These are phyloP conservation scores for Augochlora pura DNA, from an alignment of 1,140 invertebrate species.

Conservation along the genomic window DNA sequence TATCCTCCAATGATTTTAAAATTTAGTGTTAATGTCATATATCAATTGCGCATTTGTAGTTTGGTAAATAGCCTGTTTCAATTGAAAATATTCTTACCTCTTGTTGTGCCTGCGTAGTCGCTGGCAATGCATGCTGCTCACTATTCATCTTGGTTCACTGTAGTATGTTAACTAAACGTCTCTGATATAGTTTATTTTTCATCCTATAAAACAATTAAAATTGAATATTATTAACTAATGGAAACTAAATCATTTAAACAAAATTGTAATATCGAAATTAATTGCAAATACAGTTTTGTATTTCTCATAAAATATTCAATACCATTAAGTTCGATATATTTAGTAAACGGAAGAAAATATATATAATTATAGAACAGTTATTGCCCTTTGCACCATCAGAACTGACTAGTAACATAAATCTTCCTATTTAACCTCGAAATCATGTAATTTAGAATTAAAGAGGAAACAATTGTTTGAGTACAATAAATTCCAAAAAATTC, in stretches of 20 bases:
- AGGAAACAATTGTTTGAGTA: neutral
- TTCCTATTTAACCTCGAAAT: conserved; percentile 39
- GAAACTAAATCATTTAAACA: neutral
- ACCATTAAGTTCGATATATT: neutral
- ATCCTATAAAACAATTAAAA: conserved; percentile 67
- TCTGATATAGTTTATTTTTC: conserved; percentile 70
- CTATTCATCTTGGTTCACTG: conserved; percentile 79
- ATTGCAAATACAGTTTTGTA: too few species aligned
- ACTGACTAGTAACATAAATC: conserved; percentile 8
- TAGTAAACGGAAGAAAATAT: neutral
- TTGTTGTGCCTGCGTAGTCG: conserved; percentile 79
- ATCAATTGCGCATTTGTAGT: conserved; percentile 71
- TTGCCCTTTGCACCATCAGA: conserved; percentile 10
- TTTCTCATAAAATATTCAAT: neutral
- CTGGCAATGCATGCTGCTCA: conserved; percentile 80
- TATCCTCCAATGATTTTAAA: neutral
- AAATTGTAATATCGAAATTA: neutral
- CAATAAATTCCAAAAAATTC: conserved; percentile 13
- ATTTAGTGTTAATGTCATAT: conserved; percentile 6
- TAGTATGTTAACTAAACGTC: conserved; percentile 67
- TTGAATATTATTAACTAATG: neutral
- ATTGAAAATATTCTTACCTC: conserved; percentile 72
- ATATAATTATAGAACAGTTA: neutral
- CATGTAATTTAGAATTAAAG: conserved; percentile 17
- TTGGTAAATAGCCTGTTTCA: conserved; percentile 67